Percentiles rank a stretch among this genome's conserved stretches.
Evolutionary conservation across 64 coral and sea anemone genomes (phyloP).

Genomic region (Montipora efflorescens): DNA sequence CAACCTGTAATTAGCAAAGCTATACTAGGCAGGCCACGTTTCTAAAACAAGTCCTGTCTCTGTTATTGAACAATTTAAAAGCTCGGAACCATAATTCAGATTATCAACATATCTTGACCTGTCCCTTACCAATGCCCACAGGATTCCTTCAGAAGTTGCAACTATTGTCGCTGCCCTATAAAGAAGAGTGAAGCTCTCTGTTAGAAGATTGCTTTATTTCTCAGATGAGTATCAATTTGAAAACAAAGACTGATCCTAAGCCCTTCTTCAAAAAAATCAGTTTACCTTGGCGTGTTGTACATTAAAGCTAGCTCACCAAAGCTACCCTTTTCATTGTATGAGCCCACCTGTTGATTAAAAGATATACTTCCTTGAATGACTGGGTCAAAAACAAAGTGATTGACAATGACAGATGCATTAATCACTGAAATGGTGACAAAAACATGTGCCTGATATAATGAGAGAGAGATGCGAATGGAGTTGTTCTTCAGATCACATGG

Average conservation of each 20-base stretch:
- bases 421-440: too few species aligned
- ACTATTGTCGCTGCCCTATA: conserved; percentile 97
- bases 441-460: too few species aligned
- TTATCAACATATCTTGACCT: background rate
- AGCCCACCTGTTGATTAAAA: conserved; percentile 71
- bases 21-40: too few species aligned
- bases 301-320: conserved; percentile 99
- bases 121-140: conserved; percentile 93
- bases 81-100: too few species aligned
- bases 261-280: too few species aligned
- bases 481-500: too few species aligned
- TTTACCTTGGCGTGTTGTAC: conserved; percentile 99
- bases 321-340: conserved; percentile 93
- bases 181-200: background rate
- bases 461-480: too few species aligned
- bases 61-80: too few species aligned
- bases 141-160: conserved; percentile 92
- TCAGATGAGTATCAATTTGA: background rate
- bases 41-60: too few species aligned
- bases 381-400: too few species aligned
- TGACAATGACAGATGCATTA: too few species aligned
- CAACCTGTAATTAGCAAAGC: too few species aligned
- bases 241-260: background rate
- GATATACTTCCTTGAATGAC: background rate
- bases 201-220: background rate